phyloP scores from a whole-genome alignment of 2,113 vertebrate species.

The Brachyhypopomus occidentalis region DNA sequence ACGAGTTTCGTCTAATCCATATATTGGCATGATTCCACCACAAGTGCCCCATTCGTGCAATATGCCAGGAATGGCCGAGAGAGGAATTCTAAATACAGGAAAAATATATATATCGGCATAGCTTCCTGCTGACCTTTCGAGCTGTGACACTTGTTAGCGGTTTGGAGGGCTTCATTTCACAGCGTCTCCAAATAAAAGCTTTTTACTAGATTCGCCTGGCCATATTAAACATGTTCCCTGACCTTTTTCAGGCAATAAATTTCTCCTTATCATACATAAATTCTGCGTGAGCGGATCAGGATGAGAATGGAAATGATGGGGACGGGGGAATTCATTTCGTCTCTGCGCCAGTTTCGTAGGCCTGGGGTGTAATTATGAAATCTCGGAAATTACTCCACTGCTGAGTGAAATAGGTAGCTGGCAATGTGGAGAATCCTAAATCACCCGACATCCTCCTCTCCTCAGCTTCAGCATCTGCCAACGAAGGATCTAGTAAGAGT shows the following conservation, averaged over 20 bases:
- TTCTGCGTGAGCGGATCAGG: slow-evolving; percentile 30
- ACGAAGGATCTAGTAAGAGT: slow-evolving; percentile 25
- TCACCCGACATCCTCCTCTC: slow-evolving; percentile 20
- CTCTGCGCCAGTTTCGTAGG: slow-evolving; percentile 56
- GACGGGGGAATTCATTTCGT: slow-evolving; percentile 57
- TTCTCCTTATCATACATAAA: slow-evolving; percentile 42
- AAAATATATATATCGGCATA: not conserved
- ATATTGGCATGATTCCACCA: slow-evolving; percentile 63
- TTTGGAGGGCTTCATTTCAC: slow-evolving; percentile 44
- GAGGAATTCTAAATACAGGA: not conserved
- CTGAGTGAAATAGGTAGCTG: slow-evolving; percentile 51
- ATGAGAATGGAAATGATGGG: slow-evolving; percentile 46
- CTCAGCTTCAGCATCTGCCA: not conserved
- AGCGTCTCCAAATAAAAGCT: slow-evolving; percentile 36
- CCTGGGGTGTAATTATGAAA: slow-evolving; percentile 55
- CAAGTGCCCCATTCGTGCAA: slow-evolving; percentile 64
- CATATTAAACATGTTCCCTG: slow-evolving; percentile 41
- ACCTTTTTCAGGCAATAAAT: slow-evolving; percentile 42
- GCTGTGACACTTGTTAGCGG: not conserved
- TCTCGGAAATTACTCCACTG: slow-evolving; percentile 58
- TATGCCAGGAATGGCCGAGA: slow-evolving; percentile 56
- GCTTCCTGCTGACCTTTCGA: no score
- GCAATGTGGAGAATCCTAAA: slow-evolving; percentile 49
- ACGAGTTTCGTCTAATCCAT: slow-evolving; percentile 53
- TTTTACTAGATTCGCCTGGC: slow-evolving; percentile 22